Percentiles rank a stretch among this genome's conserved stretches.
phyloP scores from a whole-genome alignment of 2,888 invertebrate genomes.

The Monoplex corrugatus region DNA sequence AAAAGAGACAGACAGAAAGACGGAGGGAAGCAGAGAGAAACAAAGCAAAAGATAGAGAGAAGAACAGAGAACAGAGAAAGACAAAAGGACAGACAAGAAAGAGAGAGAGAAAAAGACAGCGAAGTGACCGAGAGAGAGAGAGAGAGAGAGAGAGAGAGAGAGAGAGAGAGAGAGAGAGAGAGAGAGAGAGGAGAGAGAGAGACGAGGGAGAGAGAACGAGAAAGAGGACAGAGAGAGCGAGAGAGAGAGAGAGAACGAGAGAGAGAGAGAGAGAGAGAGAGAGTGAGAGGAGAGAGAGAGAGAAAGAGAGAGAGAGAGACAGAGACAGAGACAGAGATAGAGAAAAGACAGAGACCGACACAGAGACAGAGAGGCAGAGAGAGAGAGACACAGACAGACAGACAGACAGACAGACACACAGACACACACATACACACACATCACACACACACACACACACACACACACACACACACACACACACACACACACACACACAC shows the following conservation, averaged over 20 bases:
- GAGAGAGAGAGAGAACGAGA: conserved; percentile 1
- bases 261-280: conserved; percentile 5
- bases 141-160: background rate
- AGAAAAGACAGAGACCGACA: background rate
- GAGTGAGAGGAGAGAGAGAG: background rate
- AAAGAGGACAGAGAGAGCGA: background rate
- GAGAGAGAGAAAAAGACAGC: too few relatives aligned
- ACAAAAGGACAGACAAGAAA: background rate
- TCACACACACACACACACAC: too few relatives aligned
- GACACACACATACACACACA: conserved; percentile 15
- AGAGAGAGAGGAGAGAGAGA: background rate
- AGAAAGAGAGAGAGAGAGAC: background rate
- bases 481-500: too few relatives aligned
- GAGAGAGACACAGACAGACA: conserved; percentile 29
- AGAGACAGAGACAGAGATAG: background rate
- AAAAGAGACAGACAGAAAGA: background rate
- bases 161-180: background rate
- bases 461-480: too few relatives aligned
- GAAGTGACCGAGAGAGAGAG: background rate
- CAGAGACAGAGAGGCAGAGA: background rate
- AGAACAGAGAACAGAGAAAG: background rate
- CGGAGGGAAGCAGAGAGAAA: background rate
- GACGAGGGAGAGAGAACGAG: background rate
- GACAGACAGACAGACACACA: conserved; percentile 33
- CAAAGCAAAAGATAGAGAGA: background rate